Percentiles rank a stretch among this genome's conserved stretches.
These are phyloP conservation scores for Mimumesa dahlbomi DNA, from an alignment of 2,888 invertebrate genomes.

Conservation along the genomic window DNA sequence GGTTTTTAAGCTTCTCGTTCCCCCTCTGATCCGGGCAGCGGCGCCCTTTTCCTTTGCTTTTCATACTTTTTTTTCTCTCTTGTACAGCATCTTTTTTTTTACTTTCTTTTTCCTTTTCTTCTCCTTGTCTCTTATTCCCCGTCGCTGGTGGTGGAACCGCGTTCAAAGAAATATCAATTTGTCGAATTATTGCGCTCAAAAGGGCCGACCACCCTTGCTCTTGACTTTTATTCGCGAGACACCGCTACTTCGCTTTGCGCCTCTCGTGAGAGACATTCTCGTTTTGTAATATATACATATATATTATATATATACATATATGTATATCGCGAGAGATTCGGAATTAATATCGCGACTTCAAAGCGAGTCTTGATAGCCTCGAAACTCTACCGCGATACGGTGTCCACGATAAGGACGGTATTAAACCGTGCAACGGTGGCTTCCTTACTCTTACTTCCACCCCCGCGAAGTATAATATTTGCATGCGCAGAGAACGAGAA, in stretches of 20 bases:
- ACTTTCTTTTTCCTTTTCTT: conserved; percentile 16
- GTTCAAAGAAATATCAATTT: conserved; percentile 67
- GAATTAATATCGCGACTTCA: conserved; percentile 46
- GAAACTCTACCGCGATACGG: not conserved
- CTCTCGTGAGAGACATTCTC: not conserved
- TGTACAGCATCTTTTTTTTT: not conserved
- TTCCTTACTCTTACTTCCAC: not conserved
- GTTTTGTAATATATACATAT: too few species aligned
- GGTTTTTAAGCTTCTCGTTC: conserved; percentile 48
- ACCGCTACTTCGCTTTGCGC: not conserved
- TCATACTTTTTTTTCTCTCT: conserved; percentile 5
- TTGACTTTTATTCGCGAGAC: conserved; percentile 52
- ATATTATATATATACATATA: not conserved
- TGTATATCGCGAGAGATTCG: conserved; percentile 28
- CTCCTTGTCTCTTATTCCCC: not conserved
- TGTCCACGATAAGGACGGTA: not conserved
- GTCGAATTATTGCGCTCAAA: conserved; percentile 61
- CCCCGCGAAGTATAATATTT: too few species aligned
- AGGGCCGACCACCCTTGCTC: conserved; percentile 30
- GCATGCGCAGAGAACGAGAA: too few species aligned
- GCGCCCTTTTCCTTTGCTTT: not conserved
- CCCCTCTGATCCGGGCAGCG: not conserved
- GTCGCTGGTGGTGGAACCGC: conserved; percentile 15
- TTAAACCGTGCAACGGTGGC: not conserved
- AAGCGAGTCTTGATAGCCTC: conserved; percentile 21